Conservation (phyloP, 2,797 vertebrate genomes). For the Hippoglossus hippoglossus region DNA sequence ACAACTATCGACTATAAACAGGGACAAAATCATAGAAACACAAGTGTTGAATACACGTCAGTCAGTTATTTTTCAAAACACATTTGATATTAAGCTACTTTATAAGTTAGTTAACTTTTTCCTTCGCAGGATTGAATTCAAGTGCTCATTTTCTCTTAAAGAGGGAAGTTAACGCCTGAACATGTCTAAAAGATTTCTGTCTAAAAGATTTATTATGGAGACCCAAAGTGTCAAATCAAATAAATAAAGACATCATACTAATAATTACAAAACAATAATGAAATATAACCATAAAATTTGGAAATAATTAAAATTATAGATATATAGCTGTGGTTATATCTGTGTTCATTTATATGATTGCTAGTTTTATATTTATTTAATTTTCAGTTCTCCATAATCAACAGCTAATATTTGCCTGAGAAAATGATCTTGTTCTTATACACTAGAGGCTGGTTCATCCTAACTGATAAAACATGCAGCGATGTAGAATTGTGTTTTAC, state of each 20-base stretch:
- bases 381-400: constrained; percentile 28
- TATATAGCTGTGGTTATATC: not conserved
- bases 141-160: constrained; percentile 32
- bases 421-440: constrained; percentile 9
- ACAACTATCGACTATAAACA: constrained; percentile 8
- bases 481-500: constrained; percentile 20
- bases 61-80: constrained; percentile 26
- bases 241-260: not conserved
- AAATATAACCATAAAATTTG: constrained; percentile 3
- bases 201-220: constrained; percentile 5
- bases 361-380: not conserved
- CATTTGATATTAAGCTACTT: constrained; percentile 33
- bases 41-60: constrained; percentile 15
- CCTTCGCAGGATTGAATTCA: constrained; percentile 35
- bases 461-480: constrained; percentile 30
- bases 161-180: constrained; percentile 16
- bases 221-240: constrained; percentile 19
- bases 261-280: not conserved
- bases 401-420: constrained; percentile 15
- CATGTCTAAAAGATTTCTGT: constrained; percentile 7
- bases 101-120: constrained; percentile 17
- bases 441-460: constrained; percentile 28
- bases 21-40: constrained; percentile 14
- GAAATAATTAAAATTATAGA: not conserved
- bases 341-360: not conserved